Evolutionary conservation across 2,113 vertebrate genomes (phyloP), one percentile per base, ranked within the genome.

Genomic region (Vidua macroura): DNA sequence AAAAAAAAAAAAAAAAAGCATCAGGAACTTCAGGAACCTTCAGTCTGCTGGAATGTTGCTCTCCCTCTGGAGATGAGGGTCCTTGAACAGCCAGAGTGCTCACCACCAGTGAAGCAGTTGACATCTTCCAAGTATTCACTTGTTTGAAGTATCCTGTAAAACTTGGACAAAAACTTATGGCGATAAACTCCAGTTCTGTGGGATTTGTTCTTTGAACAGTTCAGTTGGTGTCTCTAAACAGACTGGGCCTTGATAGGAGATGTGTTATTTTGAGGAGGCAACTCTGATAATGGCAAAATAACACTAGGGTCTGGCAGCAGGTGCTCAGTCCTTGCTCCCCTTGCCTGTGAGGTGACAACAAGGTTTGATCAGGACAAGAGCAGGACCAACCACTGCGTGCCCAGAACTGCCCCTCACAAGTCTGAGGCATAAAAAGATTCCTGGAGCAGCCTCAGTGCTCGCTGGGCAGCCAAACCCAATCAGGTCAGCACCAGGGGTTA

Each of bases 241-340:
- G 44, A 6, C 7, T 35, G 30, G 27, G 25, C 55, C 27, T 73
- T 6, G 5, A 13, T 5, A 25, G 2, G 10, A 30, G 24, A 12
- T 1, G 24, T 21, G 3, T 60, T 13, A 3, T 3, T 60, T 73
- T 52, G 69, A 64, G 82, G 60, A 77, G n/a, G 51, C 41, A 70
- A 3, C 13, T 51, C 85, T 69, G 66, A 27, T 37, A 44, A 37
- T 4, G 35, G 20, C 43, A 46, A 44, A 58, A 4, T 2, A 49
- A 21, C 60, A 19, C 1, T 0, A 56, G 37, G 30, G n/a, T 4
- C 11, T 60, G 82, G 91, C 66, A 72, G 91, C 25, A 51, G 44
- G 39, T 6, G 63, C 64, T 62, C 0, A 0, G 23, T 25, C 60
- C 69, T 46, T 24, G 66, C n/a, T 87, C 3, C 3, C 56, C 46